Conservation (phyloP, 1,140 invertebrate genomes). For the Vanessa atalanta region DNA sequence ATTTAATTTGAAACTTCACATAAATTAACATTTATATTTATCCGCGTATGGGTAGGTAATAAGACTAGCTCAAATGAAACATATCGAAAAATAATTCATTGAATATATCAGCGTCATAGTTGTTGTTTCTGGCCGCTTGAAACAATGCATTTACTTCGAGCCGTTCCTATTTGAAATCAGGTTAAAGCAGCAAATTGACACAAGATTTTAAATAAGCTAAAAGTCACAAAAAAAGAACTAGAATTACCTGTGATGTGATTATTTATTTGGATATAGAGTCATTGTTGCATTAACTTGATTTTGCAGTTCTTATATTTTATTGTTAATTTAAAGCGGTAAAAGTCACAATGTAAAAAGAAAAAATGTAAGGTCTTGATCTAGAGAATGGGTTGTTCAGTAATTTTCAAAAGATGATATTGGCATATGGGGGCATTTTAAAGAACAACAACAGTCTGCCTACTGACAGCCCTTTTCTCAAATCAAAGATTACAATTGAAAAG, state of each 20-base stretch:
- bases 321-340: slow-evolving; percentile 47
- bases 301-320: slow-evolving; percentile 29
- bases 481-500: neutral
- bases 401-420: slow-evolving; percentile 22
- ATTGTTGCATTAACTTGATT: slow-evolving; percentile 32
- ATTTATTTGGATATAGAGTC: slow-evolving; percentile 29
- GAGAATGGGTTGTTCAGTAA: slow-evolving; percentile 23
- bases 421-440: slow-evolving; percentile 18
- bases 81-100: slow-evolving; percentile 42
- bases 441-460: slow-evolving; percentile 26
- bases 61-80: slow-evolving; percentile 69
- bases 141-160: slow-evolving; percentile 62
- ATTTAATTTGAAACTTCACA: slow-evolving; percentile 52
- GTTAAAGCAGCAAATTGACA: slow-evolving; percentile 44
- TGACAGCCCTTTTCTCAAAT: slow-evolving; percentile 17
- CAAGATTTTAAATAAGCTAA: slow-evolving; percentile 22
- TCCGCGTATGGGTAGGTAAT: slow-evolving; percentile 60
- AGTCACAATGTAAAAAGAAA: slow-evolving; percentile 46
- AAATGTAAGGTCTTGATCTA: slow-evolving; percentile 3
- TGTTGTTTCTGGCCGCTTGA: slow-evolving; percentile 72
- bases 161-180: slow-evolving; percentile 50
- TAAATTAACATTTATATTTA: slow-evolving; percentile 41
- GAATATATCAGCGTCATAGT: slow-evolving; percentile 51
- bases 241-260: slow-evolving; percentile 12
- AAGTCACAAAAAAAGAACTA: slow-evolving; percentile 19